Evolutionary conservation across 2,888 invertebrate species (phyloP), one percentile per base, ranked within the genome.

Genomic region (Chrysolina americana): DNA sequence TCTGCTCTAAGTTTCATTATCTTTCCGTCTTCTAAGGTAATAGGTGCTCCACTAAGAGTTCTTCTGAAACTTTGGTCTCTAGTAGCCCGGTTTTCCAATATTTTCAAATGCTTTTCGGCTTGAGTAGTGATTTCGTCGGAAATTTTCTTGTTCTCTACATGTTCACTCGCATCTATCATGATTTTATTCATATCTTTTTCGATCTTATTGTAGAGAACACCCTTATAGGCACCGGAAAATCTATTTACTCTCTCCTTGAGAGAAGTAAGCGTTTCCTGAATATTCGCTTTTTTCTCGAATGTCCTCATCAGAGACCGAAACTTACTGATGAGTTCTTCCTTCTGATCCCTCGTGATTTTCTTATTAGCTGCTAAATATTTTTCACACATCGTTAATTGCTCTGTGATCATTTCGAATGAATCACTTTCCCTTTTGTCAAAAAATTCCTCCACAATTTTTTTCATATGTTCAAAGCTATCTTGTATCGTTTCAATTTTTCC

Each of bases 161-260:
- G 70, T 19, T 80, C 78, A 19, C 76, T 78, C 1, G 78, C 74
- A 44, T 80, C 76, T 13, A 75, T 41, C 10, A 80, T 71, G 23
- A 80, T 53, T 66, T 79, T 81, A 63, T 81, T 81, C 15, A 83
- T 65, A 44, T 82, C 81, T 50, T 79, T 78, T 69, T 84, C 84
- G 17, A 84, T 75, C 28, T 78, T 73, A 41, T 81, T 82, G 62
- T 83, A 84, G n/a, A 82, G 69, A 0, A 83, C 82, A 9, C 83
- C 82, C 73, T 79, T 80, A 70, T 82, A 82, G 0, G 80, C 77
- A 2, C 84, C 83, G 17, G 79, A 77, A 75, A 83, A 84, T 59
- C 82, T 70, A 17, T 73, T 74, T 1, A 83, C 81, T 72, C 79
- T 81, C 1, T 82, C 82, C 73, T 79, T 82, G 9, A 83, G 56